phyloP scores from a whole-genome alignment of 2,888 invertebrate genomes.

The Sepioteuthis lessoniana region DNA sequence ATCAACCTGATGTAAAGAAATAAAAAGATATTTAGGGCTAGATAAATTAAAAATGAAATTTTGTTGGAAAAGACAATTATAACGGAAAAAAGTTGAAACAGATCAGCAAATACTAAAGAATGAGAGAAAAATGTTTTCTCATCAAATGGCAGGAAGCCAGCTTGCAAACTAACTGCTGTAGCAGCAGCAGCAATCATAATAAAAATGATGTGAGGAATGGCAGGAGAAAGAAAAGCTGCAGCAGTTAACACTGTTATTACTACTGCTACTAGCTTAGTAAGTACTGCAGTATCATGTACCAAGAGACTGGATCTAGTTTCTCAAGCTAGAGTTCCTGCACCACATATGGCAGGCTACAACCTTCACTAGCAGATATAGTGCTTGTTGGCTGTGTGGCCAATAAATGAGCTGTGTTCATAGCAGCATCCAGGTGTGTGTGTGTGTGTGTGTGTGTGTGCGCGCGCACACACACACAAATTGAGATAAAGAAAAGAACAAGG shows the following conservation, averaged over 20 bases:
- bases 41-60: background rate
- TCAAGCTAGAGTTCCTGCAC: conserved; percentile 33
- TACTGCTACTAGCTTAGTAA: conserved; percentile 20
- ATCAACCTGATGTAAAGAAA: background rate
- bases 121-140: background rate
- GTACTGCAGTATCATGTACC: conserved; percentile 12
- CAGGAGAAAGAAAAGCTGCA: background rate
- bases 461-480: background rate
- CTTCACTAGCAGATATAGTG: background rate
- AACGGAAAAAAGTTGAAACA: background rate
- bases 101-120: background rate
- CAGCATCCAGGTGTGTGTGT: background rate
- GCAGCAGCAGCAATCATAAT: background rate
- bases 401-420: background rate
- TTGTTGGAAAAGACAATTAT: background rate
- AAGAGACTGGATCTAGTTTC: conserved; percentile 4
- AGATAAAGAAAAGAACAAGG: background rate
- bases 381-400: too few relatives aligned
- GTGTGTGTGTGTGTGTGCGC: background rate
- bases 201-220: background rate
- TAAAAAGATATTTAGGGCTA: too few relatives aligned
- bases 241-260: background rate
- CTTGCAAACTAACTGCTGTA: conserved; percentile 1
- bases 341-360: background rate
- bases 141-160: background rate